Percentiles rank a stretch among this genome's conserved stretches.
These are phyloP conservation scores for Orthosia cruda DNA, from an alignment of 2,888 invertebrate species.

Conservation along the genomic window DNA sequence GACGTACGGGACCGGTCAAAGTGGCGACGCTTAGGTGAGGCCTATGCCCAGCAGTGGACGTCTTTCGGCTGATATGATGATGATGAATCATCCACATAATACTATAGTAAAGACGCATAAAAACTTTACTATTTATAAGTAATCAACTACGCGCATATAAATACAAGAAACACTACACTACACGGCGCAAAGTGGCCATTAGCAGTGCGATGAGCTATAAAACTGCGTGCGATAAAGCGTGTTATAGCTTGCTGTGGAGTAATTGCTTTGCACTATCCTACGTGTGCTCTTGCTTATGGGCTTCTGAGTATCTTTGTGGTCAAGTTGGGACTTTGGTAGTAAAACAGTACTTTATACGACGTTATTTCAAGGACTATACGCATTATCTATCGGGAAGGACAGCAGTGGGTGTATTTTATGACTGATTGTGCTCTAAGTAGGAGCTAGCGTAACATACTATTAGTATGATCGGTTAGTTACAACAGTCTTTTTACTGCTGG, in stretches of 20 bases:
- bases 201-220: slow-evolving; percentile 61
- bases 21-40: too few species aligned
- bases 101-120: background rate
- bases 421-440: background rate
- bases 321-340: slow-evolving; percentile 11
- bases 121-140: background rate
- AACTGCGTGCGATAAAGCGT: slow-evolving; percentile 54
- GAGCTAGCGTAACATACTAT: too few species aligned
- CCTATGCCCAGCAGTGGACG: too few species aligned
- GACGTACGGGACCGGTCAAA: too few species aligned
- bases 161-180: slow-evolving; percentile 51
- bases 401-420: background rate
- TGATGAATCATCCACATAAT: too few species aligned
- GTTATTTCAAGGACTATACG: background rate
- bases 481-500: too few species aligned
- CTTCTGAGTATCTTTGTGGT: slow-evolving; percentile 39
- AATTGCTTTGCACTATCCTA: slow-evolving; percentile 56
- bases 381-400: background rate
- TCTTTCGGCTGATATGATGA: too few species aligned
- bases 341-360: slow-evolving; percentile 1
- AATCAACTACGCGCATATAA: slow-evolving; percentile 1
- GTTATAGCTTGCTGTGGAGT: slow-evolving; percentile 54
- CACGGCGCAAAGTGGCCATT: slow-evolving; percentile 54
- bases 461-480: too few species aligned
- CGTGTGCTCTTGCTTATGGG: slow-evolving; percentile 39